Evolutionary conservation across 2,888 invertebrate genomes (phyloP), one percentile per base, ranked within the genome.

Genomic region (Diogma glabrata): DNA sequence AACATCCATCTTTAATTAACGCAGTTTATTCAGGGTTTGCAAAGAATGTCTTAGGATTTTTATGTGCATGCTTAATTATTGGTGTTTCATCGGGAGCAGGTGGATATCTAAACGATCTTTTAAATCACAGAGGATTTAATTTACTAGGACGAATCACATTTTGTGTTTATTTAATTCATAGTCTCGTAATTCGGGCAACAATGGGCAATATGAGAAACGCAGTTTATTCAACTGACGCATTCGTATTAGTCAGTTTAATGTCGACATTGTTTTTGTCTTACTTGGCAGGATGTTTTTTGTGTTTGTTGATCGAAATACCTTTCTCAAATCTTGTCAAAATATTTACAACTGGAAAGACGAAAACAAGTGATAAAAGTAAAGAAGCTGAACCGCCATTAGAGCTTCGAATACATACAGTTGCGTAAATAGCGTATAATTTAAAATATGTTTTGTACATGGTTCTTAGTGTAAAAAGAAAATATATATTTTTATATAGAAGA

Each of bases 1-100:
- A 22, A 40, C 50, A 52, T 33, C 54, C 54, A 14, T 22, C 52
- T 4, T 7, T 54, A 20, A 52, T 50, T 50, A 49, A 49, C 26
- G 48, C 51, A 24, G n/a, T 49, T 6, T 52, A 52, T 46, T 36
- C 54, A 6, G 47, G 48, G 8, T 19, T 45, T 9, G 17, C 43
- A 3, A 52, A 46, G 33, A 52, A 50, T 49, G 22, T 51, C 14
- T 54, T 50, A 50, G 54, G 52, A 4, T 52, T 28, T 49, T 47
- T 19, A 40, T 22, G n/a, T 24, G 47, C n/a, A 26, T 48, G 7
- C 12, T 50, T 4, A n/a, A 50, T 54, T 20, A 19, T 52, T 47
- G 54, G 54, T 6, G n/a, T 49, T 3, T 43, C 50, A 12, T 46
- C 33, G 19, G 48, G 49, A 20, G 46, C 45, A 12, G 54, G 54